Conservation (phyloP, 2,888 invertebrate genomes). For the Phortica magna region DNA sequence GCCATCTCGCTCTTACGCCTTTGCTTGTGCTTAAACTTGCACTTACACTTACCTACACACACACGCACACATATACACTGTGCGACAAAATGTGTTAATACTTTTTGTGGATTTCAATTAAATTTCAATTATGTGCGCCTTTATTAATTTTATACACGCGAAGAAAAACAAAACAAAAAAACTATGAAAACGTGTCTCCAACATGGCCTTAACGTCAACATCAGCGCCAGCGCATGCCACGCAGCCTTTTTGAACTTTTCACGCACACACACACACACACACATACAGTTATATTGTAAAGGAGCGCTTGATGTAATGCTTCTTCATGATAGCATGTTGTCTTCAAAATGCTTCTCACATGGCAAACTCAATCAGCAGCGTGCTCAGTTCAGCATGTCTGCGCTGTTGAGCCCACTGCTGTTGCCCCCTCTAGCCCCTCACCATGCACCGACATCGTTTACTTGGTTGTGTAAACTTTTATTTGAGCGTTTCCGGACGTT, state of each 20-base stretch:
- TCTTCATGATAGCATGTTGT: too few species aligned
- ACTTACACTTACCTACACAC: not conserved
- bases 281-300: not conserved
- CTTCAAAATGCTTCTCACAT: too few species aligned
- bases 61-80: not conserved
- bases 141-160: slow-evolving; percentile 13
- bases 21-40: too few species aligned
- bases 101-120: slow-evolving; percentile 18
- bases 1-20: too few species aligned
- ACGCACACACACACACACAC: not conserved
- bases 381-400: not conserved
- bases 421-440: too few species aligned
- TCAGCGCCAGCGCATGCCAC: not conserved
- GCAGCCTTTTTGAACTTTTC: not conserved
- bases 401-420: not conserved
- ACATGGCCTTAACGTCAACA: not conserved
- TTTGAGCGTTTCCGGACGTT: too few species aligned
- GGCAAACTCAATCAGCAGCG: too few species aligned
- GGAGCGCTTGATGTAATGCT: too few species aligned
- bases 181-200: not conserved
- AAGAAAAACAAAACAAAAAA: not conserved
- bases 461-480: too few species aligned
- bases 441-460: too few species aligned
- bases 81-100: not conserved
- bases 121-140: slow-evolving; percentile 21